Conservation (phyloP, 1,140 invertebrate species). For the Triops longicaudatus region DNA sequence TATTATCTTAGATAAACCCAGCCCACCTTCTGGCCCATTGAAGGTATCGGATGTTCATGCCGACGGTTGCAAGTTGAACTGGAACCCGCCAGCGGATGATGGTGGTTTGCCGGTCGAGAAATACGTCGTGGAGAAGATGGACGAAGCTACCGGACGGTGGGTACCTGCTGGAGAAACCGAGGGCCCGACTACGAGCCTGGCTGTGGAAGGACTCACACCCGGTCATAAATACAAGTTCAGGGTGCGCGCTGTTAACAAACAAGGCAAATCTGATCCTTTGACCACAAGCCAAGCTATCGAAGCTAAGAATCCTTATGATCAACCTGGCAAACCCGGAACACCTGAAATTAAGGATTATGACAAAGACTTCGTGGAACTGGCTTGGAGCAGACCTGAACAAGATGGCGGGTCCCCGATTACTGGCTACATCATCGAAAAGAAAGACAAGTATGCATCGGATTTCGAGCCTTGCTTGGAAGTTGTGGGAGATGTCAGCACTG, state of each 20-base stretch:
- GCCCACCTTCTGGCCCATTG: constrained; percentile 81
- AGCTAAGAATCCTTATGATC: constrained; percentile 96
- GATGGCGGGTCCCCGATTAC: constrained; percentile 86
- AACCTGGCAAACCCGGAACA: constrained; percentile 73
- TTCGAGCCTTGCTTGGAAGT: constrained; percentile 83
- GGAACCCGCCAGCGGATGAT: constrained; percentile 85
- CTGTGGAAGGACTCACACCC: constrained; percentile 68
- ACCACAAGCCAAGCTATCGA: constrained; percentile 78
- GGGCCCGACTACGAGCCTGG: constrained; percentile 60
- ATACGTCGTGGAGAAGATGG: constrained; percentile 89
- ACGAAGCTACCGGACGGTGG: constrained; percentile 86
- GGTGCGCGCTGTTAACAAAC: constrained; percentile 87
- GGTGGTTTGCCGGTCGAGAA: constrained; percentile 81
- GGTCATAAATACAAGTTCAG: constrained; percentile 95
- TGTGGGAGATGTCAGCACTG: constrained; percentile 69
- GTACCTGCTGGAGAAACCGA: constrained; percentile 81
- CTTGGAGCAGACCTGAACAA: constrained; percentile 75
- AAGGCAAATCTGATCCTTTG: constrained; percentile 91
- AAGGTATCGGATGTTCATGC: constrained; percentile 77
- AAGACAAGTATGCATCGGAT: constrained; percentile 72
- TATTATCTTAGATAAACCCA: constrained; percentile 78
- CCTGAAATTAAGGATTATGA: constrained; percentile 88
- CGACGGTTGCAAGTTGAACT: constrained; percentile 71
- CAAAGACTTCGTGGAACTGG: constrained; percentile 85
- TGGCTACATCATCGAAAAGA: constrained; percentile 91